phyloP scores from a whole-genome alignment of 2,888 invertebrate genomes.

The Adineta ricciae region DNA sequence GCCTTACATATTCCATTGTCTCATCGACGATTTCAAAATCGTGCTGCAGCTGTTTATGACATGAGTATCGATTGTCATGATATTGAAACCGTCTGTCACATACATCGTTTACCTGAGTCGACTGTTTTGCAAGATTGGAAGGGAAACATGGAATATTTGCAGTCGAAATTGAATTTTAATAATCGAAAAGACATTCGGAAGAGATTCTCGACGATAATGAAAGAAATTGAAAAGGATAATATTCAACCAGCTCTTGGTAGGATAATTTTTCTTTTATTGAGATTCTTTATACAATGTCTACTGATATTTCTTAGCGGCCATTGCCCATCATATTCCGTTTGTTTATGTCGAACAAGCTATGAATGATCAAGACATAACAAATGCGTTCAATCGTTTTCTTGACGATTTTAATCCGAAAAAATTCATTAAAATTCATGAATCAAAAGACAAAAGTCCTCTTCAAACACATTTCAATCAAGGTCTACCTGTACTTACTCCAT shows the following conservation, averaged over 20 bases:
- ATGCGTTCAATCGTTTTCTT: background rate
- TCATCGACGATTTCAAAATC: slow-evolving; percentile 11
- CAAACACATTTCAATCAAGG: background rate
- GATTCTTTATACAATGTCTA: too few relatives aligned
- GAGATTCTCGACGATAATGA: background rate
- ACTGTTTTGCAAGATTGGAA: background rate
- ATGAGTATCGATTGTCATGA: background rate
- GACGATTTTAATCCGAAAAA: background rate
- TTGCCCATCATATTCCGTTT: background rate
- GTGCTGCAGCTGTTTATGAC: slow-evolving; percentile 16
- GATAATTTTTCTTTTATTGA: too few relatives aligned
- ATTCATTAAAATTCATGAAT: background rate
- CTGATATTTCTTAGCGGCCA: background rate
- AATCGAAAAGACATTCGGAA: background rate
- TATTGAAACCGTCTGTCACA: background rate
- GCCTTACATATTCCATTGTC: background rate
- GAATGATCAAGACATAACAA: background rate
- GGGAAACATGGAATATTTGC: background rate
- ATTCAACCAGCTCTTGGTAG: background rate
- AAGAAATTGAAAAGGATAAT: background rate
- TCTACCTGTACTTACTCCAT: background rate
- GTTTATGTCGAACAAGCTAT: background rate
- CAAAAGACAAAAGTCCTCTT: background rate
- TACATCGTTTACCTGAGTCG: background rate
- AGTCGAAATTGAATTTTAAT: background rate